These are phyloP conservation scores for Connochaetes taurinus DNA, from an alignment of 2,113 vertebrate species.

Conservation along the genomic window DNA sequence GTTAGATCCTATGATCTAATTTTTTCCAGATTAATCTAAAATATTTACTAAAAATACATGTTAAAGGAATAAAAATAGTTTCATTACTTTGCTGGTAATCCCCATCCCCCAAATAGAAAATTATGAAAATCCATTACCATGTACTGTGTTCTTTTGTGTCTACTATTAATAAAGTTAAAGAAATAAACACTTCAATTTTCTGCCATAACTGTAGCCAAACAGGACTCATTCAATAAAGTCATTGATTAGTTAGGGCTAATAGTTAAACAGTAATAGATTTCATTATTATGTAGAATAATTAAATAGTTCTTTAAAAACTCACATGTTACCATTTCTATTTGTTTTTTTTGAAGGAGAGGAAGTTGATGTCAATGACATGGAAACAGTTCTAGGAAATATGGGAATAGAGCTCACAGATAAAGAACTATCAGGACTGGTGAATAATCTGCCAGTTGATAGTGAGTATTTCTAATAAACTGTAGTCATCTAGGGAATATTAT, in stretches of 20 bases:
- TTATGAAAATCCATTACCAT: not conserved
- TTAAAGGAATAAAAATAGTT: not conserved
- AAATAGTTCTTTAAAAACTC: not conserved
- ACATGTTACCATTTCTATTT: not conserved
- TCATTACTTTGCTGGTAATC: not conserved
- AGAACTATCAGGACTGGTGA: slow-evolving; percentile 20
- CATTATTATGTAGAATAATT: not conserved
- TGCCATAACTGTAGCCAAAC: not conserved
- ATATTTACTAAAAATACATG: not conserved
- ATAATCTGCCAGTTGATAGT: slow-evolving; percentile 9
- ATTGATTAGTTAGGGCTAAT: not conserved
- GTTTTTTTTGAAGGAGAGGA: not conserved
- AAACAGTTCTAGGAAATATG: not conserved
- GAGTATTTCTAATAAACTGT: not conserved
- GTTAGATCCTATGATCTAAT: not conserved
- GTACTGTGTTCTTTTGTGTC: not conserved
- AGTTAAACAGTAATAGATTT: not conserved
- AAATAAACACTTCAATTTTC: not conserved
- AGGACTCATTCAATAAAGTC: not conserved
- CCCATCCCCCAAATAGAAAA: not conserved
- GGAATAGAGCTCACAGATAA: slow-evolving; percentile 8
- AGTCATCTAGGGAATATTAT: not conserved
- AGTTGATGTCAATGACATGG: not conserved
- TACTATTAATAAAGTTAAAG: not conserved
- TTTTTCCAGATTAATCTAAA: not conserved